Evolutionary conservation across 2,797 vertebrate species (phyloP).

Genomic region (Vireo griseus): DNA sequence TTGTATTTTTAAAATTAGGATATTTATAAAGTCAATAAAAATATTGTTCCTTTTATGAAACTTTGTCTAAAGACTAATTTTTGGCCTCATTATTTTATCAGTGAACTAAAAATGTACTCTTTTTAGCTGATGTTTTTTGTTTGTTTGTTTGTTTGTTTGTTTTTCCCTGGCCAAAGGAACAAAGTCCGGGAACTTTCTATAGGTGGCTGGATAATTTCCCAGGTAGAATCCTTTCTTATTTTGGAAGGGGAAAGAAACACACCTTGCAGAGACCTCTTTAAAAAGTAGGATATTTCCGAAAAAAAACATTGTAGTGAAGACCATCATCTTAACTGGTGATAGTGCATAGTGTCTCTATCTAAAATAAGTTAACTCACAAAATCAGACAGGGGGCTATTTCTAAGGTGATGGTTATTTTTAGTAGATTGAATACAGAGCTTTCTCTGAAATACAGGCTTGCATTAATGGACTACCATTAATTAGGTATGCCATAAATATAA

Average conservation of each 20-base stretch:
- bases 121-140: no score
- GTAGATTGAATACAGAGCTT: not conserved
- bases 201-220: not conserved
- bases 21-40: not conserved
- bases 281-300: not conserved
- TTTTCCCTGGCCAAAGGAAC: fast-evolving
- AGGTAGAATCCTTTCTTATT: not conserved
- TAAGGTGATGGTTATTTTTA: not conserved
- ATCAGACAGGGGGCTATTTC: not conserved
- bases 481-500: not conserved
- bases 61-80: not conserved
- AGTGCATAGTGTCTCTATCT: not conserved
- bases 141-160: no score
- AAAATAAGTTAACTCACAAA: not conserved
- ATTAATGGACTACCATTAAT: not conserved
- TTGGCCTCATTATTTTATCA: not conserved
- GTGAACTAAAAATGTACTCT: fast-evolving
- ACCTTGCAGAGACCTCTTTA: not conserved
- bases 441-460: not conserved
- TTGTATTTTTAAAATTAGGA: not conserved
- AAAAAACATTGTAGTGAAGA: not conserved
- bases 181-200: not conserved
- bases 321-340: not conserved
- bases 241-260: not conserved
- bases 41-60: not conserved